Evolutionary conservation across 2,888 invertebrate species (phyloP).

Genomic region (Pimpla rufipes): DNA sequence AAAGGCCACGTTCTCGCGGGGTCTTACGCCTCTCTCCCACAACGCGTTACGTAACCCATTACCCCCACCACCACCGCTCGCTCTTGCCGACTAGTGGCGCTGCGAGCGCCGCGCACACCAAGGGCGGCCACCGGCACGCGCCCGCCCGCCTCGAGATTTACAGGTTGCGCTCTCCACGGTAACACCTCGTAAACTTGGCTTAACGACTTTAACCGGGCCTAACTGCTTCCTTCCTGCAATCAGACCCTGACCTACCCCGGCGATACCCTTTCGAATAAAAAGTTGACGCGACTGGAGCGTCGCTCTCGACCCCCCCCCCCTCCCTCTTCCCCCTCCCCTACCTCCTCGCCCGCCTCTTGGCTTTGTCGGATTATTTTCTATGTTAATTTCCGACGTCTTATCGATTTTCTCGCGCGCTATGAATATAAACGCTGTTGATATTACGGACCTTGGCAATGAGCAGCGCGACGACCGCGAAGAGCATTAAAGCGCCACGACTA

Average conservation of each 20-base stretch:
- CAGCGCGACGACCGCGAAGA: constrained; percentile 5
- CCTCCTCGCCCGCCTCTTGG: no score
- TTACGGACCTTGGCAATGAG: constrained; percentile 63
- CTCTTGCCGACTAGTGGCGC: no score
- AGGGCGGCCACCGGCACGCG: constrained; percentile 85
- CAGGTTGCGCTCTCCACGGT: constrained; percentile 85
- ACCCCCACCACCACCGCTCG: constrained; percentile 76
- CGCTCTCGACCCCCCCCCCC: neutral
- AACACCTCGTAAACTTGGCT: constrained; percentile 86
- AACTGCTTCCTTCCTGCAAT: constrained; percentile 86
- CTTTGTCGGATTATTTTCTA: neutral
- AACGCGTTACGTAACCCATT: constrained; percentile 75
- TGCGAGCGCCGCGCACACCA: constrained; percentile 72
- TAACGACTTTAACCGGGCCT: constrained; percentile 85
- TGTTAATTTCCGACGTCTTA: neutral
- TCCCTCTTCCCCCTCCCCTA: no score
- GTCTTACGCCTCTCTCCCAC: constrained; percentile 72
- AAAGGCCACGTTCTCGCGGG: constrained; percentile 82
- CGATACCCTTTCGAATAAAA: constrained; percentile 36
- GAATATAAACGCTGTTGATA: constrained; percentile 13
- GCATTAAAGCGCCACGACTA: constrained; percentile 43
- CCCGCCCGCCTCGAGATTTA: constrained; percentile 83
- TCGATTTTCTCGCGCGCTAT: neutral
- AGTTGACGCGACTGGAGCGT: constrained; percentile 30
- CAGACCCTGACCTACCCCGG: constrained; percentile 83